Percentiles rank a stretch among this genome's conserved stretches.
Conservation (phyloP, 2,113 vertebrate species). For the Haplochromis burtoni region DNA sequence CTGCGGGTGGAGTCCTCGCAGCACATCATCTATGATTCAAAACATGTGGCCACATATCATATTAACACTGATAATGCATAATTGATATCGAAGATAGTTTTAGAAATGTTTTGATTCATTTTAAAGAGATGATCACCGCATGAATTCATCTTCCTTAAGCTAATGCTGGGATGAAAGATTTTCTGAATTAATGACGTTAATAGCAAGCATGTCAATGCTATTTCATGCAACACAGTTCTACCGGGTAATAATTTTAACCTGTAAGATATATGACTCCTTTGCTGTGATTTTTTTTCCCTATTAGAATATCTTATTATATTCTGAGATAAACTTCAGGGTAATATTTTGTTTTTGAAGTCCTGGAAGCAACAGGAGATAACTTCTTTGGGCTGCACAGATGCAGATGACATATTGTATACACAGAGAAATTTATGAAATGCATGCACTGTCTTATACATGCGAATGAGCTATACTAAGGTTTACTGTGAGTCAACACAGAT, state of each 20-base stretch:
- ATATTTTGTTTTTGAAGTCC: not conserved
- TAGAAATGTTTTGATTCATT: slow-evolving; percentile 46
- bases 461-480: not conserved
- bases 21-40: not conserved
- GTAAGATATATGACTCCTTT: not conserved
- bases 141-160: slow-evolving; percentile 22
- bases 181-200: not conserved
- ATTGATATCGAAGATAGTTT: slow-evolving; percentile 33
- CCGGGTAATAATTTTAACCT: not conserved
- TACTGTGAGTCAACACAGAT: not conserved
- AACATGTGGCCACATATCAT: not conserved
- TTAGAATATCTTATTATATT: not conserved
- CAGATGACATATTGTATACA: not conserved
- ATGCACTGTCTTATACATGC: not conserved
- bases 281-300: not conserved
- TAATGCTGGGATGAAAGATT: slow-evolving; percentile 7
- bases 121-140: slow-evolving; percentile 11
- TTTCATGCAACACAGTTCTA: not conserved
- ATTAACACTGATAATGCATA: slow-evolving; percentile 21
- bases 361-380: not conserved
- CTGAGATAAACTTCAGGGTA: not conserved
- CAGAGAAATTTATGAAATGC: not conserved
- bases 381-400: not conserved
- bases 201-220: not conserved
- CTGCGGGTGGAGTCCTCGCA: not conserved